Evolutionary conservation across 2,113 vertebrate species (phyloP), one percentile per base, ranked within the genome.

Genomic region (Oceanites oceanicus): DNA sequence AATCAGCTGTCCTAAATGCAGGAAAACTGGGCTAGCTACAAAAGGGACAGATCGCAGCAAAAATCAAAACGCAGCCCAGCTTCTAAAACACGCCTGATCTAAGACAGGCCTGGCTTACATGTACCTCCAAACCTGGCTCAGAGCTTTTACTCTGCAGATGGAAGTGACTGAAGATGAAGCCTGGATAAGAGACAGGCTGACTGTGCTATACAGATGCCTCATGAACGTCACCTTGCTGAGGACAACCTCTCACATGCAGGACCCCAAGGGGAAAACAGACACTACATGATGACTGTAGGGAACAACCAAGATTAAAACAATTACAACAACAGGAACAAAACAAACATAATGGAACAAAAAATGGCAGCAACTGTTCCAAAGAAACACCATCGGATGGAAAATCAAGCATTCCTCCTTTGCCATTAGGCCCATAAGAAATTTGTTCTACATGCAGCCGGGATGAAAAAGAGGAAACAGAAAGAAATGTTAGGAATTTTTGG

Each of bases 381-480:
- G 96, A 98, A 98, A 98, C 96, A 91, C 96, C 97, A 96, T 76
- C 1, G 71, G 97, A 96, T 97, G 97, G 97, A 96, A 98, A 97
- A 97, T 96, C 95, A 97, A 97, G 97, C 95, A 93, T 93, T 20
- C 26, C 91, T 93, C 94, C 72, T 94, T 92, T 92, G 88, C 71
- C 94, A 76, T 94, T 96, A 25, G 5, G 67, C 86, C 90, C 55
- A 20, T 86, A 88, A 90, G 91, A 88, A 80, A 89, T 97, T 95
- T 92, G 75, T 88, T 97, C 85, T 91, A 80, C 95, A 96, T 95
- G 94, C 86, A 96, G 81, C 66, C 9, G 1, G 45, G 71, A 88
- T 93, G 85, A 95, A 90, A 90, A 94, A 95, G 90, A 97, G 66
- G 89, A 90, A 95, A 73, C 74, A 52, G 86, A 94, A 92, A 59